Conservation (phyloP, 2,113 vertebrate species). For the Callorhinus ursinus region DNA sequence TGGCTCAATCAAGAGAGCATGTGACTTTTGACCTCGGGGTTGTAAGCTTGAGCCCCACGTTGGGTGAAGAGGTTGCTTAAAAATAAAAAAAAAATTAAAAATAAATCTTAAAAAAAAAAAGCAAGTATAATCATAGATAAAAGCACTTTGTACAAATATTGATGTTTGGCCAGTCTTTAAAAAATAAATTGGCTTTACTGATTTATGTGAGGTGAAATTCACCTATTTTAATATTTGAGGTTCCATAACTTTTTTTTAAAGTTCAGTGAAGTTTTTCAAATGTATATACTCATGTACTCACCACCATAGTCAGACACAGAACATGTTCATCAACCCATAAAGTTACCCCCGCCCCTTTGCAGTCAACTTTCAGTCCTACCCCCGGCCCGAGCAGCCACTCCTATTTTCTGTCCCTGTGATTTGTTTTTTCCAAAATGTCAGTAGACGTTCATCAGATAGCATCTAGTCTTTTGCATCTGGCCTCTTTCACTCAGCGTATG, state of each 20-base stretch:
- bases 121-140: neutral
- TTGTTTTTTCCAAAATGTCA: neutral
- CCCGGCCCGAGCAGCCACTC: too few relatives aligned
- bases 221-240: neutral
- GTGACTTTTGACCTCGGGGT: neutral
- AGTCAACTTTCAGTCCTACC: fast-evolving
- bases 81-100: neutral
- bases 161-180: neutral
- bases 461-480: neutral
- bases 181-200: neutral
- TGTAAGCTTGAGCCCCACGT: neutral
- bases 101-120: neutral
- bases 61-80: neutral
- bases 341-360: too few relatives aligned
- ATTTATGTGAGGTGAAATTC: neutral
- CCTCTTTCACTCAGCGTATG: neutral
- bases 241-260: neutral
- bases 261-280: neutral
- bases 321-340: neutral
- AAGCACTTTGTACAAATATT: neutral
- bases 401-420: neutral
- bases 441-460: neutral
- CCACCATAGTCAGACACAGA: neutral
- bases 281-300: neutral
- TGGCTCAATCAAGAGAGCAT: neutral